A percentile compares a stretch with the other conserved stretches of the same genome.
These are phyloP conservation scores for Acanthococcus lagerstroemiae DNA, from an alignment of 2,888 invertebrate species.

Conservation along the genomic window DNA sequence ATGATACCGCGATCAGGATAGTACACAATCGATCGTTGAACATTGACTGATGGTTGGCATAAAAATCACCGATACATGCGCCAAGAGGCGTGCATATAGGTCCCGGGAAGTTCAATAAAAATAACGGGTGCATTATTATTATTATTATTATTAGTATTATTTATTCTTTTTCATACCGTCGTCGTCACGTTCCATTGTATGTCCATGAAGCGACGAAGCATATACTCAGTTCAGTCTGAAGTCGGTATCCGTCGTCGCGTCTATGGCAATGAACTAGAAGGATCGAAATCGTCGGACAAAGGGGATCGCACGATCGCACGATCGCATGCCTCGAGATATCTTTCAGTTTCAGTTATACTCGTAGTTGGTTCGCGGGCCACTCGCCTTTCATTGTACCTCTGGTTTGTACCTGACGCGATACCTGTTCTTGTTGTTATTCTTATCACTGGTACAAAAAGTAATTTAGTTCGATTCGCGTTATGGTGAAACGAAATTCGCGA, in stretches of 20 bases:
- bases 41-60: not conserved
- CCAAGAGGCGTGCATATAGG: not conserved
- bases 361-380: not conserved
- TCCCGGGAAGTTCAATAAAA: conserved; percentile 8
- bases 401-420: not conserved
- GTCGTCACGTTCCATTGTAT: conserved; percentile 25
- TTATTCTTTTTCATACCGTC: conserved; percentile 16
- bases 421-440: not conserved
- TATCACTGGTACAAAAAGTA: too few species aligned
- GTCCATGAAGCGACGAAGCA: conserved; percentile 16
- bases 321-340: not conserved
- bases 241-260: conserved; percentile 20
- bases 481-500: too few species aligned
- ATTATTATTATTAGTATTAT: too few species aligned
- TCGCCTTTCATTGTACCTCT: not conserved
- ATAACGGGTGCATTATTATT: conserved; percentile 22
- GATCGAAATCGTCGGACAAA: conserved; percentile 22
- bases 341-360: not conserved
- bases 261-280: conserved; percentile 28
- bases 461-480: too few species aligned
- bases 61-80: not conserved
- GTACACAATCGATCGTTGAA: not conserved
- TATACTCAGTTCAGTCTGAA: too few species aligned
- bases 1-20: too few species aligned
- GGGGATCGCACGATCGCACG: conserved; percentile 18